Evolutionary conservation across 2,888 invertebrate species (phyloP), one percentile per base, ranked within the genome.

Genomic region (Leptinotarsa tumamoca): DNA sequence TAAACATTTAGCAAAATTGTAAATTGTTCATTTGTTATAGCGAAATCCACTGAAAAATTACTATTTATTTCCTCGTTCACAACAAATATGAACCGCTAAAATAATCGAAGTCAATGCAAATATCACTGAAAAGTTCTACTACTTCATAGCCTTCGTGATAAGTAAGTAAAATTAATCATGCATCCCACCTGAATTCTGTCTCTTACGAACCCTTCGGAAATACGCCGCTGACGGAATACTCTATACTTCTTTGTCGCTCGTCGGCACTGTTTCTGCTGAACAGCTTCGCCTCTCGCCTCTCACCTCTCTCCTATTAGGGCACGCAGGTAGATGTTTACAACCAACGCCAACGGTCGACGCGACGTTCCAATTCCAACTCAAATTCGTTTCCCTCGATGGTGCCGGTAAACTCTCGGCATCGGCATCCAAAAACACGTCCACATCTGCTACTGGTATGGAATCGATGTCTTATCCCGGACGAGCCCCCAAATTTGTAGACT

Each of bases 71-170:
- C 17, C 33, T 33, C 51, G 51, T 52, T 52, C 13, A 3, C 51
- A 17, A 17, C 14, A 52, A 52, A 3, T 52, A 52, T 52, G 4
- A 13, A 52, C 51, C 17, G 51, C 51, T 14, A 52, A 52, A 52
- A 14, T 17, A 52, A 52, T 52, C 51, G 17, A 51, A 51, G 51
- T 52, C 51, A 52, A 52, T 52, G 17, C 51, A 17, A 52, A 52
- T 52, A 52, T 52, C 51, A 52, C 51, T 52, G 51, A 52, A 17
- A 52, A 52, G 51, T 52, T 52, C 51, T 52, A 52, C 51, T 52
- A 17, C 17, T 52, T 52, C 3, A 14, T 4, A 52, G 51, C 4
- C 51, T 52, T 52, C 51, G 17, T 52, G 51, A 52, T 52, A 17
- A 52, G 1, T 17, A 17, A 52, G 15, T 17, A 52, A 52, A 52